phyloP scores from a whole-genome alignment of 1,140 invertebrate genomes.

The Diuraphis noxia region DNA sequence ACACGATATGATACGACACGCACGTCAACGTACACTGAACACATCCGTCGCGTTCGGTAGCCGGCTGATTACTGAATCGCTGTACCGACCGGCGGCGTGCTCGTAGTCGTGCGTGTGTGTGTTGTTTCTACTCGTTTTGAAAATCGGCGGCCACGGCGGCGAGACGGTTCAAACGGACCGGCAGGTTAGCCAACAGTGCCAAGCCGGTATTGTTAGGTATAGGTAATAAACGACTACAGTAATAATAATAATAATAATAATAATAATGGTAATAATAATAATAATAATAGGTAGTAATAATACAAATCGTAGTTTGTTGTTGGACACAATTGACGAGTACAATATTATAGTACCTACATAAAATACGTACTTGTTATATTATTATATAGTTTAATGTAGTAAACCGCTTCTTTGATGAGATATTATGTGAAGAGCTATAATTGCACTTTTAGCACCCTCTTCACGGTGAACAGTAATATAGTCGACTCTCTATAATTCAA shows the following conservation, averaged over 20 bases:
- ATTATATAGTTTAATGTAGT: too few species aligned
- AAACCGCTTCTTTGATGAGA: too few species aligned
- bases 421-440: too few species aligned
- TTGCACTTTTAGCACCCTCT: too few species aligned
- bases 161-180: conserved; percentile 12
- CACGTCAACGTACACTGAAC: not conserved
- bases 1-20: not conserved
- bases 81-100: not conserved
- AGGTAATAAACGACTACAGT: too few species aligned
- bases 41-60: not conserved
- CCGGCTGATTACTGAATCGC: conserved; percentile 27
- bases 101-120: not conserved
- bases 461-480: too few species aligned
- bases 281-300: too few species aligned
- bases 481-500: too few species aligned
- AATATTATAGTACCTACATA: not conserved
- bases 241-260: too few species aligned
- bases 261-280: too few species aligned
- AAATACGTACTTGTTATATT: not conserved
- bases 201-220: not conserved
- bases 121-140: conserved; percentile 11
- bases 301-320: not conserved
- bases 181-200: conserved; percentile 19
- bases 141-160: conserved; percentile 11
- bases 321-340: not conserved